A percentile compares a stretch with the other conserved stretches of the same genome.
These are phyloP conservation scores for Myripristis jacobus DNA, from an alignment of 2,797 vertebrate genomes.

Conservation along the genomic window DNA sequence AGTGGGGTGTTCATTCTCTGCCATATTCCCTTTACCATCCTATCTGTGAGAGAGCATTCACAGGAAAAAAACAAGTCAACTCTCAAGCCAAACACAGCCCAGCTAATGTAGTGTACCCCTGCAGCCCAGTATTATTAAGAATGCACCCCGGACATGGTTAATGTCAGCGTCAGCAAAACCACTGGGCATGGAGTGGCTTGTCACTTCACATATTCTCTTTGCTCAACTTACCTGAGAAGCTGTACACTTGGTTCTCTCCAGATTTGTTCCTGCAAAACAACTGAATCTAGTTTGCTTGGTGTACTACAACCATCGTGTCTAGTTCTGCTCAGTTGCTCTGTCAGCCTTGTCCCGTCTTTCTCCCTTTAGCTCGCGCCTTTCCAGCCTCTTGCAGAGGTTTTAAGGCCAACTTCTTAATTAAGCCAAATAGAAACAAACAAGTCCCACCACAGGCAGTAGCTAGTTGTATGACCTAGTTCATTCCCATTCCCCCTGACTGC, in stretches of 20 bases:
- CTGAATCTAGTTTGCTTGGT: neutral
- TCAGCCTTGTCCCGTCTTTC: slow-evolving; percentile 13
- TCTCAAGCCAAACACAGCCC: neutral
- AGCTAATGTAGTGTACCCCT: slow-evolving; percentile 18
- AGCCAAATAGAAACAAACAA: slow-evolving; percentile 33
- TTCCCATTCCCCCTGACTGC: neutral
- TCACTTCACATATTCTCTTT: slow-evolving; percentile 13
- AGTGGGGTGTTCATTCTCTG: slow-evolving; percentile 52
- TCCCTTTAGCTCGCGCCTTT: slow-evolving; percentile 1
- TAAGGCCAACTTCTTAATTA: slow-evolving; percentile 28
- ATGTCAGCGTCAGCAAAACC: slow-evolving; percentile 42
- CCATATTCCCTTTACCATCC: slow-evolving; percentile 40
- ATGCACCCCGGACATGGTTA: slow-evolving; percentile 42
- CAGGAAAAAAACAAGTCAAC: slow-evolving; percentile 31
- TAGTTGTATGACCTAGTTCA: slow-evolving; percentile 20
- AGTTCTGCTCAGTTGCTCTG: neutral
- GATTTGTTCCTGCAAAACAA: neutral
- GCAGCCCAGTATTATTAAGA: slow-evolving; percentile 15
- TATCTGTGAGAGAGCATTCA: slow-evolving; percentile 44
- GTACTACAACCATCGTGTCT: neutral
- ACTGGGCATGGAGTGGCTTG: slow-evolving; percentile 24
- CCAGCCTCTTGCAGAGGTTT: slow-evolving; percentile 1
- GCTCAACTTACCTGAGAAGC: neutral
- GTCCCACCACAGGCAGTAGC: slow-evolving; percentile 1
- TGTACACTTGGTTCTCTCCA: slow-evolving; percentile 13